Evolutionary conservation across 2,113 vertebrate species (phyloP).

Genomic region (Carassius gibelio): DNA sequence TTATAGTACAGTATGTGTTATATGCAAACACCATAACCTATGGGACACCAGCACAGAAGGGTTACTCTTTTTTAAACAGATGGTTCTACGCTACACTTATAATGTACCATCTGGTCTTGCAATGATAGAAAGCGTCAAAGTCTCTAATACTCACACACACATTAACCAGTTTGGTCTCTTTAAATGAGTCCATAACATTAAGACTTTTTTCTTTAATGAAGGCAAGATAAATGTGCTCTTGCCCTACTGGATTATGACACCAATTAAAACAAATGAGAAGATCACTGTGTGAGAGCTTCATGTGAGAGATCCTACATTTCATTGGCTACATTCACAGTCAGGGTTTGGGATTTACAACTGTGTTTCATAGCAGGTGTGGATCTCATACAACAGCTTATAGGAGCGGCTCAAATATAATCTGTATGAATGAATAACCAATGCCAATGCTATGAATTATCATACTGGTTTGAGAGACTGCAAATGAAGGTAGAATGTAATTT

Average conservation of each 20-base stretch:
- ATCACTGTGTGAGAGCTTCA: constrained; percentile 2
- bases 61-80: constrained; percentile 43
- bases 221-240: constrained; percentile 53
- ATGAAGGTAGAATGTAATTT: background rate
- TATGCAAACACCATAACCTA: constrained; percentile 12
- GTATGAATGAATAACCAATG: no score
- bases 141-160: constrained; percentile 21
- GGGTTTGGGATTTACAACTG: no score
- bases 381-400: no score
- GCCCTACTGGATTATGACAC: constrained; percentile 57
- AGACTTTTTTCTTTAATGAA: constrained; percentile 22
- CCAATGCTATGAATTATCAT: background rate
- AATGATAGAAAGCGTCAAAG: constrained; percentile 56
- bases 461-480: background rate
- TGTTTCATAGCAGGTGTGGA: no score
- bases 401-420: no score
- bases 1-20: no score
- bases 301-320: constrained; percentile 15
- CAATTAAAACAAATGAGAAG: constrained; percentile 69
- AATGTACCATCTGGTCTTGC: constrained; percentile 66
- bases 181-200: constrained; percentile 40
- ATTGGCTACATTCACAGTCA: background rate
- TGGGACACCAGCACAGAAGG: constrained; percentile 31
- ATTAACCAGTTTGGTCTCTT: constrained; percentile 43
- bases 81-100: constrained; percentile 44